A percentile compares a stretch with the other conserved stretches of the same genome.
phyloP scores from a whole-genome alignment of 2,113 vertebrate species.

The Candoia aspera region DNA sequence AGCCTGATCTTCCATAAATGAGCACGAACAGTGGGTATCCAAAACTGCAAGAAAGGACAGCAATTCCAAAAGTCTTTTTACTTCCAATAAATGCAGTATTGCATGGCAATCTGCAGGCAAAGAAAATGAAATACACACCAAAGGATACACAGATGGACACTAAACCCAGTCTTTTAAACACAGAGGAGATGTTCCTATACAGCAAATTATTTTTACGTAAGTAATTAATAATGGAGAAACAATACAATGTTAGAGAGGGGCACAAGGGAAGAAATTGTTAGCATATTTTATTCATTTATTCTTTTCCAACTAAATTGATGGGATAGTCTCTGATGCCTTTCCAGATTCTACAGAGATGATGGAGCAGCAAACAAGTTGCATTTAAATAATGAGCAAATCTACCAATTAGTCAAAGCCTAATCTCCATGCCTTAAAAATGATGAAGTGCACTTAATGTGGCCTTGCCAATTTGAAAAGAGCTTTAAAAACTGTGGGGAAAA shows the following conservation, averaged over 20 bases:
- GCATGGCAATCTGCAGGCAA: slow-evolving; percentile 45
- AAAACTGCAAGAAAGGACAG: slow-evolving; percentile 3
- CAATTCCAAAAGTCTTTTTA: slow-evolving; percentile 39
- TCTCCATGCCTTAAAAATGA: slow-evolving; percentile 71
- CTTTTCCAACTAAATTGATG: slow-evolving; percentile 74
- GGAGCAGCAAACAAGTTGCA: slow-evolving; percentile 74
- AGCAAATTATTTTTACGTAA: slow-evolving; percentile 66
- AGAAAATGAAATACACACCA: slow-evolving; percentile 31
- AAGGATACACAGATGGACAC: slow-evolving; percentile 44
- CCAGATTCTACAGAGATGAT: slow-evolving; percentile 66
- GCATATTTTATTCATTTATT: slow-evolving; percentile 69
- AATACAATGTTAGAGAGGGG: slow-evolving; percentile 62
- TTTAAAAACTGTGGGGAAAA: slow-evolving; percentile 27
- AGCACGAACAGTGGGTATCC: slow-evolving; percentile 29
- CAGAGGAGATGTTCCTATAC: slow-evolving; percentile 9
- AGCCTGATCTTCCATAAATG: slow-evolving; percentile 31
- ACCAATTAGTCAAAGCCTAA: slow-evolving; percentile 77
- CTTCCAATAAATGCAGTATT: slow-evolving; percentile 7
- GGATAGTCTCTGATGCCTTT: slow-evolving; percentile 64
- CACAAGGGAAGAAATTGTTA: slow-evolving; percentile 65
- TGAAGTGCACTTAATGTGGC: slow-evolving; percentile 59
- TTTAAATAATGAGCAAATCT: slow-evolving; percentile 76
- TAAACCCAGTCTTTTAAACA: slow-evolving; percentile 37
- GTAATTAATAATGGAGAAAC: slow-evolving; percentile 75
- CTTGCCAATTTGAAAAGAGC: slow-evolving; percentile 62